Percentiles rank a stretch among this genome's conserved stretches.
Evolutionary conservation across 2,113 vertebrate genomes (phyloP).

Genomic region (Oreamnos americanus): DNA sequence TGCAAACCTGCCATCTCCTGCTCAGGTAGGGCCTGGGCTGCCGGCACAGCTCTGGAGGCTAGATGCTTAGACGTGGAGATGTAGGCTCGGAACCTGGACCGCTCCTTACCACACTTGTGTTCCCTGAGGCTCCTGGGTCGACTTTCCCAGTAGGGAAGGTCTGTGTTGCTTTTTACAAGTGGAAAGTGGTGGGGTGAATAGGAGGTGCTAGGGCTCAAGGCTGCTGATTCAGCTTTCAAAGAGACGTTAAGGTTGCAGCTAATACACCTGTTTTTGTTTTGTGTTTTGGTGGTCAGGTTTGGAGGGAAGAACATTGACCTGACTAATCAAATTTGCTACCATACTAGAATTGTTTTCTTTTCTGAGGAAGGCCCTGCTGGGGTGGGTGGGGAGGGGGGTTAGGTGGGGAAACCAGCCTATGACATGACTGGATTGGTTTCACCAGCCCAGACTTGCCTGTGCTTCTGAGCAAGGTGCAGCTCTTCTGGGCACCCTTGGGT

Average conservation of each 20-base stretch:
- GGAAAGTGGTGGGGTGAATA: neutral
- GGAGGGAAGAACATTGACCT: neutral
- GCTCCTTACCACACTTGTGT: neutral
- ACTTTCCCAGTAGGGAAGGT: neutral
- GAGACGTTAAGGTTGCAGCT: neutral
- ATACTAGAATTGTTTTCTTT: neutral
- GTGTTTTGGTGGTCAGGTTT: neutral
- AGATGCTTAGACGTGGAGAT: neutral
- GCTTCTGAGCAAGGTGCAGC: neutral
- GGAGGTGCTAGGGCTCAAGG: neutral
- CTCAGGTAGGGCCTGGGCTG: neutral
- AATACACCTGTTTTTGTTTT: neutral
- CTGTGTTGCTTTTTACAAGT: neutral
- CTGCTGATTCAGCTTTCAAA: neutral
- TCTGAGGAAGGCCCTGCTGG: neutral
- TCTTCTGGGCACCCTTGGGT: neutral
- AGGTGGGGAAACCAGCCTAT: neutral
- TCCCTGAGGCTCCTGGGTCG: neutral
- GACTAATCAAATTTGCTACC: neutral
- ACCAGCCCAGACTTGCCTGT: neutral
- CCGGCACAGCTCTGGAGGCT: neutral
- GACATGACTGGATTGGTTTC: neutral
- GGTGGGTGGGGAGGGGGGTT: neutral
- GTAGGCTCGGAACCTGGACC: neutral
- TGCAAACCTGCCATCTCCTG: neutral